Percentiles rank a stretch among this genome's conserved stretches.
These are phyloP conservation scores for Podarcis lilfordi DNA, from an alignment of 2,797 vertebrate species.

Conservation along the genomic window DNA sequence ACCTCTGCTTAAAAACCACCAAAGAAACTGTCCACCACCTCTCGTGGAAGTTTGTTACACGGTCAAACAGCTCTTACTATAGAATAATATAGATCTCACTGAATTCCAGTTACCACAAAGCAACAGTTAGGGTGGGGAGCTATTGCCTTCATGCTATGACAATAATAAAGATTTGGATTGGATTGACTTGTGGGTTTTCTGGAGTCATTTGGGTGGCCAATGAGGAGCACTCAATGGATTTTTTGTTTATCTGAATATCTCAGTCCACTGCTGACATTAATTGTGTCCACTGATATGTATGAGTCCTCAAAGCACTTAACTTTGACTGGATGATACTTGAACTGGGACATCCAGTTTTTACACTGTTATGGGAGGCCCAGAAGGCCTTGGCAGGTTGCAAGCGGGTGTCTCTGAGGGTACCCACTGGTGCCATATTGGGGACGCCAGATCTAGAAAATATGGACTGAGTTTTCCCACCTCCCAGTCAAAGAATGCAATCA, in stretches of 20 bases:
- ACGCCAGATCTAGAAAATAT: not conserved
- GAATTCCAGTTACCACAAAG: not conserved
- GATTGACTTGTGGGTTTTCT: not conserved
- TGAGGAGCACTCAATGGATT: not conserved
- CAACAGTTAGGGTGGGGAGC: not conserved
- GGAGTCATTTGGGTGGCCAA: not conserved
- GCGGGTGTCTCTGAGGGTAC: too few relatives aligned
- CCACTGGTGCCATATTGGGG: too few relatives aligned
- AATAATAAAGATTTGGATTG: too few relatives aligned
- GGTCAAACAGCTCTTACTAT: too few relatives aligned
- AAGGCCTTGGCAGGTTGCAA: too few relatives aligned
- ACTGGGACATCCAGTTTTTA: not conserved
- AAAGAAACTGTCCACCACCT: too few relatives aligned
- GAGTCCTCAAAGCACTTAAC: not conserved
- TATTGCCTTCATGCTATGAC: not conserved
- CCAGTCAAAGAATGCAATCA: not conserved
- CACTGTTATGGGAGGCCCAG: too few relatives aligned
- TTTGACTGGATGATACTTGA: not conserved
- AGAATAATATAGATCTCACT: not conserved
- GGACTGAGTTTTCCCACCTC: not conserved
- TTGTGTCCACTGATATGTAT: not conserved
- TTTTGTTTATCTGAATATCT: not conserved
- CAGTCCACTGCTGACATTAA: not conserved
- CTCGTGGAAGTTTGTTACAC: too few relatives aligned
- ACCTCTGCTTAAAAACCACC: too few relatives aligned